Evolutionary conservation across 2,888 invertebrate genomes (phyloP), one percentile per base, ranked within the genome.

Genomic region (Dasypogon diadema): DNA sequence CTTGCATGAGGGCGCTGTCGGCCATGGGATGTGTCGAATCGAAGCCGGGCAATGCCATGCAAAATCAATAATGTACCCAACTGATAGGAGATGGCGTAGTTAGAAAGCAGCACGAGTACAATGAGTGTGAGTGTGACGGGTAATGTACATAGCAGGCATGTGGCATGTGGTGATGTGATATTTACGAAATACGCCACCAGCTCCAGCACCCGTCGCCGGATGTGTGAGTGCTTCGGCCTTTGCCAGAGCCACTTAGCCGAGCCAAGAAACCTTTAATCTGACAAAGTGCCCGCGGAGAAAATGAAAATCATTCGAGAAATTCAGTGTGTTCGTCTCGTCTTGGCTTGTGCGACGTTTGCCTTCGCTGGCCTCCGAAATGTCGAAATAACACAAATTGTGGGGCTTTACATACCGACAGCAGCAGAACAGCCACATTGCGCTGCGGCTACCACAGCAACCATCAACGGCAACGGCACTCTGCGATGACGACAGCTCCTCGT

Each of bases 61-160:
- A 74, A 74, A 74, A 74, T 74, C 74, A 58, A 74, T 74, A 74
- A 74, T 74, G 56, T 74, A 46, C 48, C 26, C 10, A 48, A 46
- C 26, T 58, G 58, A 58, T 74, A 48, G 37, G 58, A 58, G 74
- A 74, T 74, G 74, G 74, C 74, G 55, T 72, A 22, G 56, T 16
- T 24, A 22, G 3, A n/a, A 2, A 37, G 18, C 42, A 37, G 65
- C 51, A n/a, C 16, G 12, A 54, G 21, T 18, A 18, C 22, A 46
- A 34, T 21, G 30, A 46, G 51, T 12, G 22, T 16, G 65, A 65
- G 26, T 42, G 48, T n/a, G 65, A 65, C 46, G 14, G 65, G 24
- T 22, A 65, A n/a, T 22, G 21, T 6, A 18, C 18, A 26, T 37
- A 26, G 37, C 65, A 1, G 12, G 3, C 42, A 1, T 46, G n/a